Evolutionary conservation across 2,888 invertebrate species (phyloP).

Genomic region (Drosophila birchii): DNA sequence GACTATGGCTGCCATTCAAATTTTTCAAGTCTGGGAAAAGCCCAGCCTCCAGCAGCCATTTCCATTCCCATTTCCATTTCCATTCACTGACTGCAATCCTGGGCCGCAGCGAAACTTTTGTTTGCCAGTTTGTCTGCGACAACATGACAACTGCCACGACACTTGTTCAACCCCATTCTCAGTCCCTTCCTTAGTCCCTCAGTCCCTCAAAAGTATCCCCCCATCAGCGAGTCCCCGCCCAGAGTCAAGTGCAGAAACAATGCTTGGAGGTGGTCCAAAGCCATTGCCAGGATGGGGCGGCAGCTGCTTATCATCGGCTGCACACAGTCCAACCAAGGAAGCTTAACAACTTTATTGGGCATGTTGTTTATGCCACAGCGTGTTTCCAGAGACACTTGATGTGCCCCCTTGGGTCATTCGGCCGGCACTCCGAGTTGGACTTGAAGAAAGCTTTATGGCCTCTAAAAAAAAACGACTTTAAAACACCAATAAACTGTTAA

Average conservation of each 20-base stretch:
- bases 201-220: too few relatives aligned
- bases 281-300: slow-evolving; percentile 1
- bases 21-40: background rate
- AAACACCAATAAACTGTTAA: slow-evolving; percentile 4
- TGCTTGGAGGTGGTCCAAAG: slow-evolving; percentile 2
- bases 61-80: background rate
- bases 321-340: slow-evolving; percentile 14
- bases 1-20: slow-evolving; percentile 8
- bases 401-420: slow-evolving; percentile 30
- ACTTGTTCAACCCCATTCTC: background rate
- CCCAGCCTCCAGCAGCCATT: background rate
- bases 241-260: slow-evolving; percentile 42
- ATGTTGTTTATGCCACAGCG: slow-evolving; percentile 38
- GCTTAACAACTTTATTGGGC: slow-evolving; percentile 34
- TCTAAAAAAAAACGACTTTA: background rate
- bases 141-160: slow-evolving; percentile 40
- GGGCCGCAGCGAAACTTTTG: slow-evolving; percentile 24
- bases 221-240: background rate
- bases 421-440: slow-evolving; percentile 1
- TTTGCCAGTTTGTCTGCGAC: slow-evolving; percentile 25
- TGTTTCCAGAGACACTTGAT: slow-evolving; percentile 22
- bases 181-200: background rate
- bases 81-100: background rate
- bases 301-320: slow-evolving; percentile 35
- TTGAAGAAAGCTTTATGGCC: slow-evolving; percentile 10